These are phyloP conservation scores for Lithophane semibrunnea DNA, from an alignment of 2,888 invertebrate genomes.

Conservation along the genomic window DNA sequence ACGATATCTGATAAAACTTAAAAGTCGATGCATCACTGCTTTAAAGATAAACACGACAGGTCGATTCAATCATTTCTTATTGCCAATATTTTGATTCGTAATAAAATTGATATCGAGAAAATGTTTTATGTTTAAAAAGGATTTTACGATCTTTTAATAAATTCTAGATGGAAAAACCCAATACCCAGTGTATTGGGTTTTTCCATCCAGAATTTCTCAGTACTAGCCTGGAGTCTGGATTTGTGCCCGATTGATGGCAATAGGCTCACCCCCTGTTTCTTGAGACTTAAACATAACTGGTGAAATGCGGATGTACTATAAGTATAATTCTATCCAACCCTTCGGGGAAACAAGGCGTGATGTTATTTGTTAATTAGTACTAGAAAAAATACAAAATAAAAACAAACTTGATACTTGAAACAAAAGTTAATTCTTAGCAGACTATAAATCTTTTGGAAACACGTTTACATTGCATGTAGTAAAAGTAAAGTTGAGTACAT, in stretches of 20 bases:
- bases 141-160: neutral
- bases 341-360: neutral
- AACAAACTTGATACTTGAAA: constrained; percentile 35
- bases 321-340: neutral
- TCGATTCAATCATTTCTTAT: neutral
- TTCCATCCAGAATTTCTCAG: neutral
- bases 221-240: neutral
- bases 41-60: neutral
- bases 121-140: neutral
- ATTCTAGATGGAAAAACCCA: too few species aligned
- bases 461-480: constrained; percentile 22
- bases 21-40: constrained; percentile 6
- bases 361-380: neutral
- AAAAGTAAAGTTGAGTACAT: constrained; percentile 31
- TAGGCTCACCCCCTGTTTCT: neutral
- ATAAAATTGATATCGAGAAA: neutral
- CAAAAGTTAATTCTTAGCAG: constrained; percentile 4
- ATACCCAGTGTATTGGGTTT: neutral
- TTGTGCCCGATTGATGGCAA: neutral
- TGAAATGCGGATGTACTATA: neutral
- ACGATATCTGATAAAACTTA: constrained; percentile 6
- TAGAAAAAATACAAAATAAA: constrained; percentile 13
- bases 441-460: constrained; percentile 50
- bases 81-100: neutral
- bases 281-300: neutral